Conservation (phyloP, 2,888 invertebrate genomes). For the Lepidochrysops patricia region DNA sequence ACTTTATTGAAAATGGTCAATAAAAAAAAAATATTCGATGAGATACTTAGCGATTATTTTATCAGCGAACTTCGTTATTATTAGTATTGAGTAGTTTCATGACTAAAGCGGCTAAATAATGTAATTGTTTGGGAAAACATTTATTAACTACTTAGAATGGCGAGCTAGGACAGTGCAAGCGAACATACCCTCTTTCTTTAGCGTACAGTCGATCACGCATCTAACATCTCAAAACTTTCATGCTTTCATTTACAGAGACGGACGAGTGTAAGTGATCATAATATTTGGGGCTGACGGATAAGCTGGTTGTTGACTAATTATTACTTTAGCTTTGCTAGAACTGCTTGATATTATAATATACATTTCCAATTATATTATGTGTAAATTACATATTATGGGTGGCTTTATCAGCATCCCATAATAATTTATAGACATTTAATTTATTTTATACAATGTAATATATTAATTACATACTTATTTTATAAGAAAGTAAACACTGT, state of each 20-base stretch:
- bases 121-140: background rate
- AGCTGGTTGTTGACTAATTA: slow-evolving; percentile 50
- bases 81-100: too few relatives aligned
- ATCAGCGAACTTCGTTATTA: too few relatives aligned
- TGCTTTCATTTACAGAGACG: slow-evolving; percentile 72
- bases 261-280: slow-evolving; percentile 71
- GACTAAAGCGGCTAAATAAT: too few relatives aligned
- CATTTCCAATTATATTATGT: background rate
- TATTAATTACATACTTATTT: too few relatives aligned
- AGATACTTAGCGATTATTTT: too few relatives aligned
- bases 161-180: background rate
- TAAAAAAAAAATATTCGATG: too few relatives aligned
- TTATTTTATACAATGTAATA: too few relatives aligned
- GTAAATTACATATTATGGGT: too few relatives aligned
- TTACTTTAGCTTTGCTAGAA: slow-evolving; percentile 34
- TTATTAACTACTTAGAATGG: background rate
- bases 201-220: slow-evolving; percentile 39
- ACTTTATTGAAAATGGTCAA: too few relatives aligned
- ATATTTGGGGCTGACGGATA: slow-evolving; percentile 48
- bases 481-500: too few relatives aligned
- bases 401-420: too few relatives aligned
- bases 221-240: slow-evolving; percentile 63
- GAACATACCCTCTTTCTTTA: slow-evolving; percentile 16
- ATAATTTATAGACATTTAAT: too few relatives aligned
- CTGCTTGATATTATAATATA: slow-evolving; percentile 28